Conservation (phyloP, 2,888 invertebrate genomes). For the Pelosia muscerda region DNA sequence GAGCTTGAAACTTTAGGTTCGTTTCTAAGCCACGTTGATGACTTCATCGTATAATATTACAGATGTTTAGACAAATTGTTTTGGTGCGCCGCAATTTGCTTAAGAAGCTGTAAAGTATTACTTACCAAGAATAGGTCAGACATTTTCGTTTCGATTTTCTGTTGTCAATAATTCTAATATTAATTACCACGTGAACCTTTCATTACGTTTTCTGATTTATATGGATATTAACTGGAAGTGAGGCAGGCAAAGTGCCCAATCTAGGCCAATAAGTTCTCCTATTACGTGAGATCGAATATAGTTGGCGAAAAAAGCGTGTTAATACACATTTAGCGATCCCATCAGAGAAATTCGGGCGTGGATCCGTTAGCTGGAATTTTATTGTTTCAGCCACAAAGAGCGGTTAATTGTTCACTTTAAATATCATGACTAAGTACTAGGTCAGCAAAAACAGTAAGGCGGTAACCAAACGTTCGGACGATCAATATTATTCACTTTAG, state of each 20-base stretch:
- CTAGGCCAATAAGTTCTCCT: not conserved
- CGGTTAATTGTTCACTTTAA: conserved; percentile 3
- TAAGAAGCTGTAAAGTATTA: conserved; percentile 43
- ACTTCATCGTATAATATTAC: conserved; percentile 29
- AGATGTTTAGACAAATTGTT: conserved; percentile 32
- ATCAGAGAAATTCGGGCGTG: not conserved
- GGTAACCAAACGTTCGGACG: conserved; percentile 21
- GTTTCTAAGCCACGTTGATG: conserved; percentile 28
- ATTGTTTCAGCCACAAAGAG: conserved; percentile 4
- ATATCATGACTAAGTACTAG: conserved; percentile 15
- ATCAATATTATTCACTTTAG: conserved; percentile 48
- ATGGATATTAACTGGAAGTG: conserved; percentile 2
- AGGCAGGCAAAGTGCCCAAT: not conserved
- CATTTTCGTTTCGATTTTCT: conserved; percentile 32
- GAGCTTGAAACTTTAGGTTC: conserved; percentile 32
- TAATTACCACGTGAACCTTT: not conserved
- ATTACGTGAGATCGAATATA: not conserved
- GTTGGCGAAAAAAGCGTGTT: not conserved
- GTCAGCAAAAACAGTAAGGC: conserved; percentile 10
- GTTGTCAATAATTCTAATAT: conserved; percentile 24
- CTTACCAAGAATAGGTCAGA: conserved; percentile 44
- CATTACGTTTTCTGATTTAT: not conserved
- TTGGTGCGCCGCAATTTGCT: conserved; percentile 47
- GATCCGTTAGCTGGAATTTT: not conserved
- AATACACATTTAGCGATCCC: not conserved